Base-by-base conservation (phyloP, 2,797 vertebrate genomes). In the Sarcoramphus papa region DNA sequence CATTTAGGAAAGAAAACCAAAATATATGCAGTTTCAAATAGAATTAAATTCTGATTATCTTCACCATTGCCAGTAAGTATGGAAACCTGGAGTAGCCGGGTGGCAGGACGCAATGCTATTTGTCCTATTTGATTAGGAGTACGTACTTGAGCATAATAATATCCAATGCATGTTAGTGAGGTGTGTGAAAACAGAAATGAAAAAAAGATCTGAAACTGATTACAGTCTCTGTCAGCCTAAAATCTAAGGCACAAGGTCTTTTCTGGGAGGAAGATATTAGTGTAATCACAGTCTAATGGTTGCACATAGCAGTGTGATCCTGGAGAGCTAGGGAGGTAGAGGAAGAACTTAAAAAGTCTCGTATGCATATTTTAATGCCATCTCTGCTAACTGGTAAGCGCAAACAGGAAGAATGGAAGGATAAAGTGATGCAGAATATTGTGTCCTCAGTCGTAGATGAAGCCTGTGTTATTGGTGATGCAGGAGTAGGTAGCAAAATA, bases 61-160 rank as follows among this genome's bases (percentile, higher is more conserved):
- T 90, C 51, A 23, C 21, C n/a, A 2, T 11, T 53, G n/a, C 43
- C 56, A n/a, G 11, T 48, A 50, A 23, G 43, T 47, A 13, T 47
- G 53, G 74, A 77, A 93, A 40, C 30, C 41, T 79, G 70, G 54
- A 79, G 56, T 33, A 76, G 59, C 37, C 3, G 9, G 21, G 31
- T 56, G 43, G 18, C 60, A 28, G 31, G 31, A 64, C 0, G 0
- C 51, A 43, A 4, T 70, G 48, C 14, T 67, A 0, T 63, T 69
- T 90, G 41, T 60, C 35, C 50, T 51, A 3, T 67, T 73, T 79
- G 48, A 37, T 79, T 81, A 63, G 17, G 41, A 77, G 45, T 56
- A 17, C 1, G 8, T 70, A 43, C 48, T 88, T 85, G 48, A 73
- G 59, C 17, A 5, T 78, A 69, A 13, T 54, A 24, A 11, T 19